Conservation (phyloP, 2,888 invertebrate genomes). For the Chalcosyrphus nemorum region DNA sequence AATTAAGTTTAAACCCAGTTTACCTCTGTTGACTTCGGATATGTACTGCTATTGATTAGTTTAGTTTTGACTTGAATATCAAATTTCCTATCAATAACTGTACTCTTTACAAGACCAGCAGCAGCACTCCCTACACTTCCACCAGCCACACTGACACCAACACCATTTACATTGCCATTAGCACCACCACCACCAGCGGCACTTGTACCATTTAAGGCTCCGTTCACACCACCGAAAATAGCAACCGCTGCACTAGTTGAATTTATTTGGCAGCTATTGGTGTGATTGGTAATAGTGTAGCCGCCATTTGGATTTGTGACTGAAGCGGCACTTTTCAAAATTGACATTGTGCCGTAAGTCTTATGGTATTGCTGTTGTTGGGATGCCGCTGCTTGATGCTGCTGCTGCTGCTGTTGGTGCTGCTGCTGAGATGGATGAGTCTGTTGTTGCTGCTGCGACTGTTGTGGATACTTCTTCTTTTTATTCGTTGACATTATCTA, state of each 20-base stretch:
- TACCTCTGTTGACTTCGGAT: constrained; percentile 78
- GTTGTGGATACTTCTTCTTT: constrained; percentile 77
- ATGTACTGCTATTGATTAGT: constrained; percentile 76
- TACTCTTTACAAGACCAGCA: constrained; percentile 55
- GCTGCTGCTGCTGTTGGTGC: constrained; percentile 74
- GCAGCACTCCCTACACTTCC: constrained; percentile 45
- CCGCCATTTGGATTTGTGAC: constrained; percentile 54
- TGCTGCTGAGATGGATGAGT: constrained; percentile 73
- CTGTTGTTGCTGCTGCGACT: constrained; percentile 73
- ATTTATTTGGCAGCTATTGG: constrained; percentile 56
- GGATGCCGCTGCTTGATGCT: constrained; percentile 43
- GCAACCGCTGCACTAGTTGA: constrained; percentile 44
- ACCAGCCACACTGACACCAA: constrained; percentile 27
- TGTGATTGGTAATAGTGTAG: constrained; percentile 54
- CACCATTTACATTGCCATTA: constrained; percentile 42
- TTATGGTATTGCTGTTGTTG: constrained; percentile 75
- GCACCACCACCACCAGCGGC: constrained; percentile 20
- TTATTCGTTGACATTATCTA: constrained; percentile 79
- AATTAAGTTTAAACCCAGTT: constrained; percentile 47
- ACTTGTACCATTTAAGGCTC: constrained; percentile 74
- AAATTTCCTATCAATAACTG: constrained; percentile 76
- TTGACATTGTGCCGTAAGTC: constrained; percentile 76
- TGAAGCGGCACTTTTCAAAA: constrained; percentile 74
- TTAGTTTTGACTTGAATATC: constrained; percentile 77
- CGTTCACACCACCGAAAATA: constrained; percentile 74